Evolutionary conservation across 2,797 vertebrate species (phyloP).

Genomic region (Chelmon rostratus): DNA sequence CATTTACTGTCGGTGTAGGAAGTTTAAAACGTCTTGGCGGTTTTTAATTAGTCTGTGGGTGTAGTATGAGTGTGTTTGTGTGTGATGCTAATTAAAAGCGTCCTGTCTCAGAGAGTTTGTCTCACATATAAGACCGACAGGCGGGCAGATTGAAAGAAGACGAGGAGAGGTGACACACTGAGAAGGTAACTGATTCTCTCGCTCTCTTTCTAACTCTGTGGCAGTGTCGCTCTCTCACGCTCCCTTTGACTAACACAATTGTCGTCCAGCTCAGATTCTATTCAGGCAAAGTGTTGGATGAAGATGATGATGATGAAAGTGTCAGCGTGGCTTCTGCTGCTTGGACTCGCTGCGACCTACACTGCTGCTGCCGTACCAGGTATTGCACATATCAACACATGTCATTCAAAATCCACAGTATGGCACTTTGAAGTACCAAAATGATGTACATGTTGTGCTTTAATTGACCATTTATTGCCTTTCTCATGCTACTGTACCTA

Average conservation of each 20-base stretch:
- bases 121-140: conserved; percentile 58
- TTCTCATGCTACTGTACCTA: background rate
- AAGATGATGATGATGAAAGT: conserved; percentile 43
- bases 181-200: conserved; percentile 27
- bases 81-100: conserved; percentile 49
- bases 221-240: background rate
- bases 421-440: too few species aligned
- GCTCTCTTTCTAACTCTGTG: background rate
- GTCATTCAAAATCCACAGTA: background rate
- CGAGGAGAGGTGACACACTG: conserved; percentile 26
- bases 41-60: conserved; percentile 58
- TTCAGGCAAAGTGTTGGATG: background rate
- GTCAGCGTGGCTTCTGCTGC: conserved; percentile 43
- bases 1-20: conserved; percentile 59
- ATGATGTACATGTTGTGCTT: background rate
- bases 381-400: background rate
- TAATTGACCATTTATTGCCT: background rate
- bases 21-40: conserved; percentile 38
- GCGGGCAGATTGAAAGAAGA: conserved; percentile 12
- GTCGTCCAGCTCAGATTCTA: background rate
- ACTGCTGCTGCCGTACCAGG: conserved; percentile 63
- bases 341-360: conserved; percentile 32
- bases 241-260: background rate
- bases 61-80: conserved; percentile 33
- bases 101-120: conserved; percentile 43